Conservation (phyloP, 2,888 invertebrate species). For the Endotricha flammealis region DNA sequence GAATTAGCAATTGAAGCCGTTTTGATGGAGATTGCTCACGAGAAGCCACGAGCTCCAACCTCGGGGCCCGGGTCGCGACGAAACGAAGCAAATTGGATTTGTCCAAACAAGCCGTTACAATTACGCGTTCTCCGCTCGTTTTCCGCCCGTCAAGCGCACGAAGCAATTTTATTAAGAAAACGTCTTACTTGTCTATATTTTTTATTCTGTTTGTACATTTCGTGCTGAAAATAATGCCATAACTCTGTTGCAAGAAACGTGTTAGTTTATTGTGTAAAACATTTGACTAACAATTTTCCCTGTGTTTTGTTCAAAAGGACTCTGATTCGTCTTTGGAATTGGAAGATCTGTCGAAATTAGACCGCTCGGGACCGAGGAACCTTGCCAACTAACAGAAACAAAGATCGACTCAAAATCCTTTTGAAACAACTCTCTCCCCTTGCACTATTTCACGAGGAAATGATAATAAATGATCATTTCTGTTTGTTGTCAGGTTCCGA, state of each 20-base stretch:
- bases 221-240: too few species aligned
- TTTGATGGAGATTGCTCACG: constrained; percentile 26
- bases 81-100: constrained; percentile 53
- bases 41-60: background rate
- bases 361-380: constrained; percentile 69
- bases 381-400: constrained; percentile 75
- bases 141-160: background rate
- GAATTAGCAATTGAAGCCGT: constrained; percentile 33
- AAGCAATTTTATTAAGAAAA: constrained; percentile 12
- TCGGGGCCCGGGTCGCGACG: background rate
- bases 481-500: constrained; percentile 80
- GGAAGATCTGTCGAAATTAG: constrained; percentile 39
- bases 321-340: constrained; percentile 75
- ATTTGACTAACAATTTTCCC: constrained; percentile 18
- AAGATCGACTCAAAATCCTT: constrained; percentile 78
- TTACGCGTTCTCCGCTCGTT: constrained; percentile 20
- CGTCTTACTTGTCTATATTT: too few species aligned
- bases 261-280: too few species aligned
- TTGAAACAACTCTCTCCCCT: constrained; percentile 52
- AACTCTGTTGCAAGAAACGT: too few species aligned
- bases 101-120: constrained; percentile 59
- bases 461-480: constrained; percentile 77
- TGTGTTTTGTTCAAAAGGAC: constrained; percentile 73
- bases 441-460: constrained; percentile 46
- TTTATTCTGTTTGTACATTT: too few species aligned